Evolutionary conservation across 2,888 invertebrate genomes (phyloP).

Genomic region (Tetragonisca angustula): DNA sequence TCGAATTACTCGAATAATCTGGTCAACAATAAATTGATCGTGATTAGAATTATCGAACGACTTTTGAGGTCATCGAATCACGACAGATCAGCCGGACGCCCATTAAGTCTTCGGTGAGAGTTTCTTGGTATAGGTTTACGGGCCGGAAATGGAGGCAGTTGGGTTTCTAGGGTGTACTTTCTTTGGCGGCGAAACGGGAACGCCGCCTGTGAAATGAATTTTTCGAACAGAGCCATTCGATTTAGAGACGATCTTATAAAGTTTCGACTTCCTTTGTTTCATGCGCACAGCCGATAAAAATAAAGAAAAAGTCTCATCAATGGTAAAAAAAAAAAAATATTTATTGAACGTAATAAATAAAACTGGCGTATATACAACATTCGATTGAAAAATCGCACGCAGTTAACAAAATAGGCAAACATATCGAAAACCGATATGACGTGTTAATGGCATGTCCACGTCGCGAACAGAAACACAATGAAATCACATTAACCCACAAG

Average conservation of each 20-base stretch:
- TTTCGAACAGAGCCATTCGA: neutral
- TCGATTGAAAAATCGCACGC: slow-evolving; percentile 31
- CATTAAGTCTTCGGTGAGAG: slow-evolving; percentile 71
- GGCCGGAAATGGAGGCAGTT: slow-evolving; percentile 73
- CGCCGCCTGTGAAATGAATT: neutral
- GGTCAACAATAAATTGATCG: slow-evolving; percentile 62
- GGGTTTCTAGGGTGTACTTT: slow-evolving; percentile 76
- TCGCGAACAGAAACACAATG: neutral
- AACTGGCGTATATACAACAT: slow-evolving; percentile 68
- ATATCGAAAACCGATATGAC: slow-evolving; percentile 1
- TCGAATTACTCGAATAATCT: slow-evolving; percentile 70
- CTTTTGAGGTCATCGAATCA: slow-evolving; percentile 80
- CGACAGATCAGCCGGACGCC: slow-evolving; percentile 31
- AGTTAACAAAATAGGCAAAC: slow-evolving; percentile 3
- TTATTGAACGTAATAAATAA: slow-evolving; percentile 77
- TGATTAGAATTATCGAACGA: slow-evolving; percentile 78
- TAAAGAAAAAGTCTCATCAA: neutral
- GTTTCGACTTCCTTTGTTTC: neutral
- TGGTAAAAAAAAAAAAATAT: slow-evolving; percentile 53
- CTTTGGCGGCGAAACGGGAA: slow-evolving; percentile 40
- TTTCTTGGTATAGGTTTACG: slow-evolving; percentile 51
- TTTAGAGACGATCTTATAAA: neutral
- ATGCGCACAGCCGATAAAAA: too few relatives aligned
- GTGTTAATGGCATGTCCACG: neutral
- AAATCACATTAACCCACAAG: slow-evolving; percentile 20